These are phyloP conservation scores for Drosophila dunni DNA, from an alignment of 1,140 invertebrate species.

Conservation along the genomic window DNA sequence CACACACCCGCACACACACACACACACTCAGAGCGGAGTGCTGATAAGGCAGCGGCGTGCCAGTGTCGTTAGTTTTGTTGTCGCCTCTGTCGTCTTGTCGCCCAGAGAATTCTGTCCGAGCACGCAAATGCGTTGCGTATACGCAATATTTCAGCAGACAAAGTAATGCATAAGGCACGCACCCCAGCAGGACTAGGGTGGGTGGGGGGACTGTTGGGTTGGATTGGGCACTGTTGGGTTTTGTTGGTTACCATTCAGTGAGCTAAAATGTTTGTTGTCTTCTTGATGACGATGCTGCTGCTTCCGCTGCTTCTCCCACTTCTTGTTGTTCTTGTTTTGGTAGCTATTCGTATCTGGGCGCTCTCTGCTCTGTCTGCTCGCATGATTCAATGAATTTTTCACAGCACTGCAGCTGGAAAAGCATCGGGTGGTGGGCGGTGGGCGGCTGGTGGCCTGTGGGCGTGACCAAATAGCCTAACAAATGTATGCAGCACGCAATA, in stretches of 20 bases:
- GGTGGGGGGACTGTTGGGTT: background rate
- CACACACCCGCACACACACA: background rate
- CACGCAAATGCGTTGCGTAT: constrained; percentile 66
- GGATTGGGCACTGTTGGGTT: background rate
- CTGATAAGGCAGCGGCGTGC: constrained; percentile 70
- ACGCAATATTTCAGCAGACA: constrained; percentile 74
- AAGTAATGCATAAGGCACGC: constrained; percentile 69
- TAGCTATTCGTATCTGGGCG: background rate
- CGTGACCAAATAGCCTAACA: constrained; percentile 72
- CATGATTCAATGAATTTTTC: constrained; percentile 82
- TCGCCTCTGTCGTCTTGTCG: constrained; percentile 40
- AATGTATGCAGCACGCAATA: constrained; percentile 75
- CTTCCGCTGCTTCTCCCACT: too few species aligned
- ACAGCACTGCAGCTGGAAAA: constrained; percentile 41
- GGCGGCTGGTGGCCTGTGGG: background rate
- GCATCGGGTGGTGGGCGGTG: background rate
- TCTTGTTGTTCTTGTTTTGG: constrained; percentile 29
- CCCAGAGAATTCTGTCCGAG: constrained; percentile 22
- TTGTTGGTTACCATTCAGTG: constrained; percentile 24
- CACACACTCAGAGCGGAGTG: constrained; percentile 1
- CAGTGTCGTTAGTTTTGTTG: constrained; percentile 70
- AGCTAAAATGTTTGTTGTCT: constrained; percentile 63
- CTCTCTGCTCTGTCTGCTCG: constrained; percentile 59
- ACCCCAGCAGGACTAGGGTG: background rate
- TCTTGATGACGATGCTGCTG: constrained; percentile 39